Evolutionary conservation across 2,888 invertebrate genomes (phyloP), one percentile per base, ranked within the genome.

Genomic region (Rhamnusium bicolor): DNA sequence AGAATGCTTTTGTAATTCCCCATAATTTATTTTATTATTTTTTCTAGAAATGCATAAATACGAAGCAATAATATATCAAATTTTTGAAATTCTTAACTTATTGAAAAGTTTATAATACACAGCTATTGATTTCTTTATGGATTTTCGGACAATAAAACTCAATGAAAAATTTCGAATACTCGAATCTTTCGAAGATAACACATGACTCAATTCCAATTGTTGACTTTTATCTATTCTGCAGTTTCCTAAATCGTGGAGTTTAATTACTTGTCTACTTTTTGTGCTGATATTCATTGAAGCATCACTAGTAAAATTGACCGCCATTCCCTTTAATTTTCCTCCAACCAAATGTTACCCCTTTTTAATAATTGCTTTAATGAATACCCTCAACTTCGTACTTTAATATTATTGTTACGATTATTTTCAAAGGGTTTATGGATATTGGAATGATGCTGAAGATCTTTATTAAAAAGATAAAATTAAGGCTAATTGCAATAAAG

Each of bases 291-390:
- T 40, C 40, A n/a, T n/a, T 2, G 12, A 40, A n/a, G 40, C 40
- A n/a, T n/a, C 40, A 40, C 40, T 40, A n/a, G n/a, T 40, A 51
- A 51, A 51, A 19, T 19, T 51, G 51, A 51, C 51, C 51, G 51
- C 51, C 7, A 16, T 19, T 8, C 18, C 51, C 19, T 51, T 51
- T 51, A 51, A 51, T 40, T 40, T n/a, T n/a, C 51, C 51, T 51
- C n/a, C 40, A n/a, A 40, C 40, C n/a, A n/a, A 16, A 51, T 51
- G 51, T 51, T 16, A 51, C 51, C 51, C 51, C 12, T 51, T 51
- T 51, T 51, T 51, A 51, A 51, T 51, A 51, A 51, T 18, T 51
- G 51, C 51, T 18, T 18, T 16, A 51, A 51, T 51, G 51, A 51
- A 51, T 51, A 51, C 12, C 51, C 51, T 46, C 51, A 19, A 12